Conservation (phyloP, 2,797 vertebrate species). For the Propithecus deckenii region DNA sequence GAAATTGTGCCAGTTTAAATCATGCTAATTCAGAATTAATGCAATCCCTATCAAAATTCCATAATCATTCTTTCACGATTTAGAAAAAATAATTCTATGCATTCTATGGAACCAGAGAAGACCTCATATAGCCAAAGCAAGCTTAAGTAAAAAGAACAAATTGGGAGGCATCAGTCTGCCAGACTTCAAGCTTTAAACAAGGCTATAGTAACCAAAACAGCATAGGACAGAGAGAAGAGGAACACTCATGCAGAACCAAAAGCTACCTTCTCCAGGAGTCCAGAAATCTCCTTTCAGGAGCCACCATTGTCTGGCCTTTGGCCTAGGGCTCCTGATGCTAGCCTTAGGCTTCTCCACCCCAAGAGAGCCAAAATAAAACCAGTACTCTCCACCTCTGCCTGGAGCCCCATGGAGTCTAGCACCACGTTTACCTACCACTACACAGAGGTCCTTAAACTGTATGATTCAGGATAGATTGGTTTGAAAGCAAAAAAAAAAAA, state of each 20-base stretch:
- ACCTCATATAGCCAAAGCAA: no score
- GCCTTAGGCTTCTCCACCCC: neutral
- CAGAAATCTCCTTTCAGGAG: neutral
- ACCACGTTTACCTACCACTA: neutral
- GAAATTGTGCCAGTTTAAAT: neutral
- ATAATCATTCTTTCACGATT: no score
- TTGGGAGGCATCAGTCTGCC: no score
- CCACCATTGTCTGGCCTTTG: neutral
- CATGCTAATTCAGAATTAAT: neutral
- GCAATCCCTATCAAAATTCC: no score
- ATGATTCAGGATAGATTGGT: neutral
- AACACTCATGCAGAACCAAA: neutral
- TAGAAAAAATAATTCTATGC: no score
- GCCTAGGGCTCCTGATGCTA: neutral
- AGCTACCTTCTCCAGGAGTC: neutral
- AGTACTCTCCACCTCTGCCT: neutral
- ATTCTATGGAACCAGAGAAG: no score
- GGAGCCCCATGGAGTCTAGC: neutral
- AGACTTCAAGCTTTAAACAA: no score
- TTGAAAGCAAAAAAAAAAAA: neutral
- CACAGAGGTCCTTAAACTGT: neutral
- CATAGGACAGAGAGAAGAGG: neutral
- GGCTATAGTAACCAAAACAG: no score
- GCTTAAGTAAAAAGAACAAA: no score
- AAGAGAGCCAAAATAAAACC: neutral